Conservation (phyloP, 1,140 invertebrate species). For the Onthophagus taurus region DNA sequence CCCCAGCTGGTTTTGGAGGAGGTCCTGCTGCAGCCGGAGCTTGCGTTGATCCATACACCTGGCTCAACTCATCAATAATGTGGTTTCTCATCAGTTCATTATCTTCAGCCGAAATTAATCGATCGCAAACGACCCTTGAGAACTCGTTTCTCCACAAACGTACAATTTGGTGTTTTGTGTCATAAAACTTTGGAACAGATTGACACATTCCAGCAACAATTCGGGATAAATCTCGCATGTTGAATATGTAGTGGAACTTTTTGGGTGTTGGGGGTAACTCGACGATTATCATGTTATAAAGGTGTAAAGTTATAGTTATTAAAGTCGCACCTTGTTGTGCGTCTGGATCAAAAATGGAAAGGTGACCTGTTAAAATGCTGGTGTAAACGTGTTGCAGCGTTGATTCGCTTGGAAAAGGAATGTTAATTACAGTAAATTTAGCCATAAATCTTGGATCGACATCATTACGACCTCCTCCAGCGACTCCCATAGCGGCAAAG, state of each 20-base stretch:
- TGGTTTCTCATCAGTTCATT: constrained; percentile 39
- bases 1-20: constrained; percentile 11
- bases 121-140: constrained; percentile 72
- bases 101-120: constrained; percentile 64
- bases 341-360: constrained; percentile 54
- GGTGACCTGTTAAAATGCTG: constrained; percentile 71
- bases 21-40: constrained; percentile 12
- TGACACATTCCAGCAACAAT: constrained; percentile 70
- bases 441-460: constrained; percentile 85
- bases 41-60: constrained; percentile 36
- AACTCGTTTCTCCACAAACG: constrained; percentile 87
- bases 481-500: constrained; percentile 70
- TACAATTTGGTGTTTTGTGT: constrained; percentile 58
- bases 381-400: constrained; percentile 76
- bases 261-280: constrained; percentile 83
- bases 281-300: constrained; percentile 70
- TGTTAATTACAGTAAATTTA: constrained; percentile 78
- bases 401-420: constrained; percentile 66
- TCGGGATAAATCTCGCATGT: constrained; percentile 79
- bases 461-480: constrained; percentile 77
- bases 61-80: constrained; percentile 42
- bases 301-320: constrained; percentile 65
- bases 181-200: constrained; percentile 57
- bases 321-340: constrained; percentile 58
- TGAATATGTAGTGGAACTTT: constrained; percentile 92